These are phyloP conservation scores for Xiphophorus hellerii DNA, from an alignment of 2,113 vertebrate genomes.

Conservation along the genomic window DNA sequence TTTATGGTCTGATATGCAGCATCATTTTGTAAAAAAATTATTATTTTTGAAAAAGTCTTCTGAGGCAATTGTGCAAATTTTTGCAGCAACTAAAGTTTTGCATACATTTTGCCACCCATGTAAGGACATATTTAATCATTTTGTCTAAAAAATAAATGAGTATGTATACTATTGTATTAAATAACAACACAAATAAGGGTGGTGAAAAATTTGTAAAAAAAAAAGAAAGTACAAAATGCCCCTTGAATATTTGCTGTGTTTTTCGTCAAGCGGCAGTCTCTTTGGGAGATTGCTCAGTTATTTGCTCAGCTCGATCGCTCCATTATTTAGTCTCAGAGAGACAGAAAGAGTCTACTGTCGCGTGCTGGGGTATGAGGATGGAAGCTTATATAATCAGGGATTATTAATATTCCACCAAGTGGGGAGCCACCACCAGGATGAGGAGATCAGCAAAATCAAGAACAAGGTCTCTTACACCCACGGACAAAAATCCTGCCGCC, in stretches of 20 bases:
- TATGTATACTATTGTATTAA: too few relatives aligned
- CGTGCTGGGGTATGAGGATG: slow-evolving; percentile 53
- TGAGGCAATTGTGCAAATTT: too few relatives aligned
- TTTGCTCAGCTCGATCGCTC: not conserved
- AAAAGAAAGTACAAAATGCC: too few relatives aligned
- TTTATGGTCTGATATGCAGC: too few relatives aligned
- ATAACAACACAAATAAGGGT: too few relatives aligned
- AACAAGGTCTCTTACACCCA: slow-evolving; percentile 70
- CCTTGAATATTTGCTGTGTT: not conserved
- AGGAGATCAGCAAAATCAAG: slow-evolving; percentile 74
- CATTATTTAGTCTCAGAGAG: slow-evolving; percentile 1
- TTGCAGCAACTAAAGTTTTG: too few relatives aligned
- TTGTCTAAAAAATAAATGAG: too few relatives aligned
- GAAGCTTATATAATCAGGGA: slow-evolving; percentile 73
- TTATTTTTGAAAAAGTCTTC: too few relatives aligned
- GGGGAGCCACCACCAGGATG: slow-evolving; percentile 61
- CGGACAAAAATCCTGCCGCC: slow-evolving; percentile 57
- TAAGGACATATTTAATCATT: too few relatives aligned
- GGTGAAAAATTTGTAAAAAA: too few relatives aligned
- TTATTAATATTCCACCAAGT: slow-evolving; percentile 75
- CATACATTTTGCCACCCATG: too few relatives aligned
- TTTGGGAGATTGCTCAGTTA: slow-evolving; percentile 5
- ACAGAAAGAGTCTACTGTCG: slow-evolving; percentile 33
- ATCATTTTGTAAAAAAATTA: too few relatives aligned
- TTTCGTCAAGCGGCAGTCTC: slow-evolving; percentile 8